Evolutionary conservation across 1,140 invertebrate genomes (phyloP).

Genomic region (Grapholita molesta): DNA sequence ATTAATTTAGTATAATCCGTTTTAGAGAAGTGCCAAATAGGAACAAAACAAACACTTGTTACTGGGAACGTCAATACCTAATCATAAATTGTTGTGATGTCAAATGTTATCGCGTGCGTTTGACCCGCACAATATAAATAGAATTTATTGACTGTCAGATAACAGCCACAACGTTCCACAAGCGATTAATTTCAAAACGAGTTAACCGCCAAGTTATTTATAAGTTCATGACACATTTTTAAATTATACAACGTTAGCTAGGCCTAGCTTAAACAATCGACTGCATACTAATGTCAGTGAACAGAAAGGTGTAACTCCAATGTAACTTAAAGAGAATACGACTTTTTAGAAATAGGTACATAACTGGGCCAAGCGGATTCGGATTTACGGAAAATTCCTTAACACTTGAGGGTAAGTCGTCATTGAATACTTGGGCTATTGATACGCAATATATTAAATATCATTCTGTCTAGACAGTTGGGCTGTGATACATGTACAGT

Average conservation of each 20-base stretch:
- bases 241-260: background rate
- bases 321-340: background rate
- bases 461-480: background rate
- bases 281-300: background rate
- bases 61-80: background rate
- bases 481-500: background rate
- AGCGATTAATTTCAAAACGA: background rate
- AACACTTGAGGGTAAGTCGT: background rate
- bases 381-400: background rate
- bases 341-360: background rate
- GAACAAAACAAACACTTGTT: background rate
- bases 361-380: background rate
- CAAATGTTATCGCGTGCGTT: slow-evolving; percentile 1
- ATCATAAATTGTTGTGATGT: background rate
- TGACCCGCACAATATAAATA: slow-evolving; percentile 8
- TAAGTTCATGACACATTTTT: background rate
- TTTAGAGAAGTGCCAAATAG: background rate
- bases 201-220: background rate
- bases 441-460: background rate
- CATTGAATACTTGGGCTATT: background rate
- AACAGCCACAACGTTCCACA: background rate
- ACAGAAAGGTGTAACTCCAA: background rate
- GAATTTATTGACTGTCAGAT: slow-evolving; percentile 8
- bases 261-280: background rate
- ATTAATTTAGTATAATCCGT: too few species aligned